Conservation (phyloP, 1,140 invertebrate species). For the Micrasema longulum region DNA sequence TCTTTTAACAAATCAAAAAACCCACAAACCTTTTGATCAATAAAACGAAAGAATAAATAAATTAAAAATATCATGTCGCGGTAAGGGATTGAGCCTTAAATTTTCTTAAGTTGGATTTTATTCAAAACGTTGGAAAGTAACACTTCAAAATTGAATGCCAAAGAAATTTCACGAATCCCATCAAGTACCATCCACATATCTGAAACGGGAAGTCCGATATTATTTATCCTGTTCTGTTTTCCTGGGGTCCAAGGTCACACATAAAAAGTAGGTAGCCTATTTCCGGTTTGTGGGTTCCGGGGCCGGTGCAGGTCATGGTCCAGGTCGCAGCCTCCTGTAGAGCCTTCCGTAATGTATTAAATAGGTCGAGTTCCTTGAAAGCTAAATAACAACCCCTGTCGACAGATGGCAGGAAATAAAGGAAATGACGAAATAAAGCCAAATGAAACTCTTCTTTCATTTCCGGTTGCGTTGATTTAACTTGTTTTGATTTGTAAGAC, state of each 20-base stretch:
- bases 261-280: background rate
- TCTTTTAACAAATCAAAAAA: too few relatives aligned
- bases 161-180: too few relatives aligned
- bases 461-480: background rate
- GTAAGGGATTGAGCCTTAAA: too few relatives aligned
- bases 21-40: too few relatives aligned
- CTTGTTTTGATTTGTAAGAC: background rate
- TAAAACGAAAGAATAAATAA: too few relatives aligned
- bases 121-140: too few relatives aligned
- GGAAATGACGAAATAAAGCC: background rate
- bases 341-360: slow-evolving; percentile 12
- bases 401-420: background rate
- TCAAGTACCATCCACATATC: too few relatives aligned
- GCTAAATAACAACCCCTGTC: background rate
- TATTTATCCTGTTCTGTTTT: too few relatives aligned
- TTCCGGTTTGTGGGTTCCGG: background rate
- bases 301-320: slow-evolving; percentile 11
- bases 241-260: background rate
- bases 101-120: too few relatives aligned
- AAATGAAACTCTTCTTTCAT: background rate
- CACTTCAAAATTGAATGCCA: too few relatives aligned
- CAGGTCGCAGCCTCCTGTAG: background rate
- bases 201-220: background rate
- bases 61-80: too few relatives aligned
- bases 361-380: slow-evolving; percentile 10